phyloP scores from a whole-genome alignment of 2,888 invertebrate species.

The Phyto melanocephala region DNA sequence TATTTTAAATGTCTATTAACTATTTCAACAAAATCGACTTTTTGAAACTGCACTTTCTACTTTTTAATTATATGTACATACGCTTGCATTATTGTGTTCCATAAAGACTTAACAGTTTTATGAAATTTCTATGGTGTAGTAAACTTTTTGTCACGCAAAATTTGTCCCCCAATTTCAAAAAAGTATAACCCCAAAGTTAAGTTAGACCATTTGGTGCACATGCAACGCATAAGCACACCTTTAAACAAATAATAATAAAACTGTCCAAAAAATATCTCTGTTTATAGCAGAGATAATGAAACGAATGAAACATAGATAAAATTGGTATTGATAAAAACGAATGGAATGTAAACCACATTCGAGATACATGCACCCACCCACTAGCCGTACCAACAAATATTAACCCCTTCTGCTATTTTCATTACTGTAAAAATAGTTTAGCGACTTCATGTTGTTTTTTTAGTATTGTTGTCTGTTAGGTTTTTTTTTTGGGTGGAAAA shows the following conservation, averaged over 20 bases:
- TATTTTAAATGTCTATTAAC: no score
- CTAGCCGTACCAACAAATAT: background rate
- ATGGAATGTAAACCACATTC: background rate
- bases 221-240: slow-evolving; percentile 41
- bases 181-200: background rate
- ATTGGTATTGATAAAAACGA: slow-evolving; percentile 3
- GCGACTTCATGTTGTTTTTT: slow-evolving; percentile 41
- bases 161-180: slow-evolving; percentile 23
- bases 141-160: slow-evolving; percentile 46
- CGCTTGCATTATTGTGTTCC: no score
- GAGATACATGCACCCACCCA: no score
- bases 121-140: background rate
- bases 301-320: slow-evolving; percentile 52
- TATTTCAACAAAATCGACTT: no score
- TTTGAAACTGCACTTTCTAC: no score
- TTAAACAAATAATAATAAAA: slow-evolving; percentile 22
- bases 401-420: slow-evolving; percentile 35
- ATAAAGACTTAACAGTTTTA: background rate
- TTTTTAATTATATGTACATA: no score
- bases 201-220: background rate
- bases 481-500: background rate
- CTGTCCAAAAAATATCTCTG: slow-evolving; percentile 46
- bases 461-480: slow-evolving; percentile 5
- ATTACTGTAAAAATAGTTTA: slow-evolving; percentile 48
- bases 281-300: slow-evolving; percentile 45